Base-by-base conservation (phyloP, 2,888 invertebrate species). In the Diloba caeruleocephala region DNA sequence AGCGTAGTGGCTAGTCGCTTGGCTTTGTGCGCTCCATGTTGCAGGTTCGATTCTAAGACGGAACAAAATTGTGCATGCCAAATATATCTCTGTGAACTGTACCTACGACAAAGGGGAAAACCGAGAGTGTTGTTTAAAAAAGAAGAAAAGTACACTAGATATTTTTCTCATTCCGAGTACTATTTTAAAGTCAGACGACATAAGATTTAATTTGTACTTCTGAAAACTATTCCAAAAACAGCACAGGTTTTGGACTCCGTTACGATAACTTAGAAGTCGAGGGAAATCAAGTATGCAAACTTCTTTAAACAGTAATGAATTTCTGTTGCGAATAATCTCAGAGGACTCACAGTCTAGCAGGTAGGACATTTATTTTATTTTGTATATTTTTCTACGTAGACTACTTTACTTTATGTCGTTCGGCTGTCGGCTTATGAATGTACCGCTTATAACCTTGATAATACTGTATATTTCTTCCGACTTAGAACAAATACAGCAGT, bases 241-340 rank as follows among this genome's bases (percentile, higher is more conserved):
- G 31, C 21, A 14, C 33, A 44, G 25, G 19, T 29, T 39, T 19
- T 19, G 15, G 6, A 13, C 34, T 10, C 8, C 45, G 36, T 44
- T 62, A 28, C 26, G 31, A 31, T 5, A 45, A 41, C 34, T 41
- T 36, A 8, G 23, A 3, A 32, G 14, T 23, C 56, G 13, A 28
- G 58, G 63, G 58, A 59, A 59, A 59, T 59, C 58, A 55, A 31
- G 26, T 32, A 46, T 32, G 39, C 45, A 37, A 63, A 63, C 56
- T 59, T 55, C 6, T 63, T 31, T 14, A 55, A 28, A 23, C 38
- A 23, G 10, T 19, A 45, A 32, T 32, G 32, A 45, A 26, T 55
- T 63, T 45, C 32, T 25, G n/a, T 32, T 23, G n/a, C 31, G 31
- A 39, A 36, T n/a, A 12, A 9, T 62, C 38, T 26, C 39, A 5